Percentiles rank a stretch among this genome's conserved stretches.
These are phyloP conservation scores for Meandrusa payeni DNA, from an alignment of 2,888 invertebrate genomes.

Conservation along the genomic window DNA sequence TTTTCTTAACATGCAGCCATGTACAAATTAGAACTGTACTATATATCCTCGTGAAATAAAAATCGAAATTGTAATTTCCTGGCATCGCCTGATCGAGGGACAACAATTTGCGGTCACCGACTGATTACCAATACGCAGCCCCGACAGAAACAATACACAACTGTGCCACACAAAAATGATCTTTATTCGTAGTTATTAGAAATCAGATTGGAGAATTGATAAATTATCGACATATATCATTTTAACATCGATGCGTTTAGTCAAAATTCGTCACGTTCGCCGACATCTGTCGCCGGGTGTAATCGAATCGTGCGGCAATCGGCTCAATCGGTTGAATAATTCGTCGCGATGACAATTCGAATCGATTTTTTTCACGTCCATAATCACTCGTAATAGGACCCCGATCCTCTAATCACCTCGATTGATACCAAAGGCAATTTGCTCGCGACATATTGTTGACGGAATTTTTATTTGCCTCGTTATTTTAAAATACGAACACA, in stretches of 20 bases:
- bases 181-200: slow-evolving; percentile 29
- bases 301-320: slow-evolving; percentile 63
- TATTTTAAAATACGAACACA: not conserved
- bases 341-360: slow-evolving; percentile 76
- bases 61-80: slow-evolving; percentile 78
- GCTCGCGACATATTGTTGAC: slow-evolving; percentile 65
- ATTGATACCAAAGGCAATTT: slow-evolving; percentile 53
- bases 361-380: slow-evolving; percentile 51
- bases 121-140: slow-evolving; percentile 73
- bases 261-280: slow-evolving; percentile 78
- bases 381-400: slow-evolving; percentile 67
- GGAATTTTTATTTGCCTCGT: slow-evolving; percentile 40
- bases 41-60: slow-evolving; percentile 65
- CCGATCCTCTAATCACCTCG: slow-evolving; percentile 53
- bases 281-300: slow-evolving; percentile 76
- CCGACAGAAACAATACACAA: slow-evolving; percentile 50
- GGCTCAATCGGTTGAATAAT: slow-evolving; percentile 73
- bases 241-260: slow-evolving; percentile 48
- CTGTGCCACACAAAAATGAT: slow-evolving; percentile 29
- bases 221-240: slow-evolving; percentile 35
- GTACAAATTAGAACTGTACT: slow-evolving; percentile 41
- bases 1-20: too few species aligned
- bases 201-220: slow-evolving; percentile 29
- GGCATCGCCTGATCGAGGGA: slow-evolving; percentile 76
- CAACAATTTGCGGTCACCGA: slow-evolving; percentile 79